Percentiles rank a stretch among this genome's conserved stretches.
phyloP scores from a whole-genome alignment of 1,140 invertebrate genomes.

The Papilio xuthus region DNA sequence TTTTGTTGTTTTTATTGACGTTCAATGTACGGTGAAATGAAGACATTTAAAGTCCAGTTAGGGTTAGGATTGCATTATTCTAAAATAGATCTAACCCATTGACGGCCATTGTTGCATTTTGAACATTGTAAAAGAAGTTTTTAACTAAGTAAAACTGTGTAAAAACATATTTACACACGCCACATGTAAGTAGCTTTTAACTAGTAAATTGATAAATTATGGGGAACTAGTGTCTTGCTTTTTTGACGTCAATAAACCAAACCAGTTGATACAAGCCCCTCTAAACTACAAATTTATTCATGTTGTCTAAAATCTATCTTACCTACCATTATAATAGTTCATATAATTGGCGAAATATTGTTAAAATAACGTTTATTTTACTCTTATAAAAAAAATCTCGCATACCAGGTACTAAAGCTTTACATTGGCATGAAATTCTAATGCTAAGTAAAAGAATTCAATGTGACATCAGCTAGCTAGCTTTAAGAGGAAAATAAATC shows the following conservation, averaged over 20 bases:
- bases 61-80: constrained; percentile 40
- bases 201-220: neutral
- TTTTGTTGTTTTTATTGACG: constrained; percentile 67
- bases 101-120: constrained; percentile 19
- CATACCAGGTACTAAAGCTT: neutral
- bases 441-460: constrained; percentile 26
- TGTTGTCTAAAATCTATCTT: too few species aligned
- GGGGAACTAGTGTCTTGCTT: too few species aligned
- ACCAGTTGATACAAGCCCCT: too few species aligned
- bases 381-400: neutral
- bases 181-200: neutral
- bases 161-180: too few species aligned
- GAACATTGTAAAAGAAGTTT: neutral
- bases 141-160: neutral
- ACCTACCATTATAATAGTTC: too few species aligned
- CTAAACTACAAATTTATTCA: too few species aligned
- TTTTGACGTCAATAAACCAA: too few species aligned
- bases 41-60: constrained; percentile 49
- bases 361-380: neutral
- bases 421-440: neutral
- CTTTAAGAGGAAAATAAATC: constrained; percentile 52
- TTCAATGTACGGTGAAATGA: constrained; percentile 72
- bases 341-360: neutral
- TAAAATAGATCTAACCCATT: constrained; percentile 21
- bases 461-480: constrained; percentile 26